phyloP scores from a whole-genome alignment of 1,140 invertebrate genomes.

The Druon quercuslanigerum region DNA sequence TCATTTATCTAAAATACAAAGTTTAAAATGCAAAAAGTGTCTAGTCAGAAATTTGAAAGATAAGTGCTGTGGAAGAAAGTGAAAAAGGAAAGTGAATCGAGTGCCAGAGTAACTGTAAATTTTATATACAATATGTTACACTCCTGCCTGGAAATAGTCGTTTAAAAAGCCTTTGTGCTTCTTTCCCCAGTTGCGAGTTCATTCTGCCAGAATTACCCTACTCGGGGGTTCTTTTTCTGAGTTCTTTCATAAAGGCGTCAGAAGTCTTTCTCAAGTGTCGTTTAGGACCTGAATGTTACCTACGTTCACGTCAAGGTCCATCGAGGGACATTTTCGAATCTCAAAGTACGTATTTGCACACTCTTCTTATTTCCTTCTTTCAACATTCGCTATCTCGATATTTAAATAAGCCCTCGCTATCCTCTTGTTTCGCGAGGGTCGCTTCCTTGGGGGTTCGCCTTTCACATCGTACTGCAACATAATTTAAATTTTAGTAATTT shows the following conservation, averaged over 20 bases:
- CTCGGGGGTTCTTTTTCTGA: background rate
- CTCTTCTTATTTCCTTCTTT: conserved; percentile 18
- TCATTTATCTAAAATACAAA: too few species aligned
- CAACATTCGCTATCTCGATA: conserved; percentile 18
- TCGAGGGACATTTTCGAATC: conserved; percentile 11
- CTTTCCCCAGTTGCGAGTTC: background rate
- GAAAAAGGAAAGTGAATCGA: too few species aligned
- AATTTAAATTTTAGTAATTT: too few species aligned
- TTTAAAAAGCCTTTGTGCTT: conserved; percentile 4
- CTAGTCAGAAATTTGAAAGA: too few species aligned
- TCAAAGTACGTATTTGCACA: conserved; percentile 23
- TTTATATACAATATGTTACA: background rate
- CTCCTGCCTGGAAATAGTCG: background rate
- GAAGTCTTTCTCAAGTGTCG: conserved; percentile 30
- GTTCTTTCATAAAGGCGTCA: background rate
- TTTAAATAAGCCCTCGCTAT: background rate
- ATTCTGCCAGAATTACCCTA: conserved; percentile 3
- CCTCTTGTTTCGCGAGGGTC: background rate
- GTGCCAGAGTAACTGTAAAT: background rate
- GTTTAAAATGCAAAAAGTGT: too few species aligned
- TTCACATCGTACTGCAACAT: background rate
- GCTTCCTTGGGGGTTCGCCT: background rate
- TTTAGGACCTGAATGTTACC: conserved; percentile 2
- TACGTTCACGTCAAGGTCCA: conserved; percentile 11
- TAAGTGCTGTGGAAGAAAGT: too few species aligned